Evolutionary conservation across 2,888 invertebrate genomes (phyloP), one percentile per base, ranked within the genome.

Genomic region (Boloria selene): DNA sequence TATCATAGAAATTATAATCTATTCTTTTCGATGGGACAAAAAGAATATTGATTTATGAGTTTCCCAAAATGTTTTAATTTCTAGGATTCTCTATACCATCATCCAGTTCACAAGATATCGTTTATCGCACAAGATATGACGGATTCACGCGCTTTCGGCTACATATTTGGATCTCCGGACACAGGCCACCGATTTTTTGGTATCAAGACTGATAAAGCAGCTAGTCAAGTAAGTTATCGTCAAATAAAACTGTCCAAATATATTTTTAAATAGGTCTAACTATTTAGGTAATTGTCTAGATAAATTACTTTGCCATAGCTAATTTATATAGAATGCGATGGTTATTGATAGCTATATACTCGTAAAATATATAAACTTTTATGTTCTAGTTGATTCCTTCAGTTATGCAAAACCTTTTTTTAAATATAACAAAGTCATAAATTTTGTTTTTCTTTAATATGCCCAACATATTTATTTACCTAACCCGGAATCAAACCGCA

Each of bases 51-150:
- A 17, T 14, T 6, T 26, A 26, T 13, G 16, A 13, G 38, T 59
- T 53, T 45, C 14, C 44, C 16, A n/a, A 13, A 14, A 10, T 26
- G 6, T 49, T 16, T 31, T 49, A n/a, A 22, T 17, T 73, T 61
- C 26, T 88, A 98, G 97, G 97, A 98, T 82, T 97, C 98, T 38
- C 92, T 99, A 68, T 98, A 98, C 86, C 98, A 98, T 83, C 99
- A 99, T 92, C 98, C 99, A 13, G 99, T 99, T 60, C 98, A 98
- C 88, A 98, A 98, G 92, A 99, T 99, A 82, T 99, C 99, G 51
- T 99, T 99, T 90, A 99, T 99, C 79, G 98, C 99, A 38, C 97
- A 99, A 86, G 99, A 99, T 87, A 97, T 98, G 95, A 97, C 97
- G 0, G 99, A 99, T 88, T 97, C 97, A 7, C 93, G 99, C 73